A percentile compares a stretch with the other conserved stretches of the same genome.
phyloP scores from a whole-genome alignment of 1,140 invertebrate species.

The Calephelis nemesis region DNA sequence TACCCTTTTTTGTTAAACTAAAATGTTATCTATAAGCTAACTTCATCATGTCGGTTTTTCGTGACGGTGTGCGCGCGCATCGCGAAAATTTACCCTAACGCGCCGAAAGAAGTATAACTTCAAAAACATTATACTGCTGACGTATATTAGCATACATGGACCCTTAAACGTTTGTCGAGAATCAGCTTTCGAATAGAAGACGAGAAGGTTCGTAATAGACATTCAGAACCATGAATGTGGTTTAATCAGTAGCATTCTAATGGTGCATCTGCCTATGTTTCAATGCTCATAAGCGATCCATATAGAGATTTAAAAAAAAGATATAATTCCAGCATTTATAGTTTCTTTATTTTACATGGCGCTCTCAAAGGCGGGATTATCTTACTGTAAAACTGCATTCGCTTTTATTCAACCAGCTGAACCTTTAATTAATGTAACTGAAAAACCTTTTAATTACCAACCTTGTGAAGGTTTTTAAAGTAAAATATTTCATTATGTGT shows the following conservation, averaged over 20 bases:
- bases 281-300: not conserved
- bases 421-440: not conserved
- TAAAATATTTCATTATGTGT: not conserved
- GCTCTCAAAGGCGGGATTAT: constrained; percentile 13
- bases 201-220: no score
- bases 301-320: not conserved
- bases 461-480: not conserved
- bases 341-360: not conserved
- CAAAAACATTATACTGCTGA: no score
- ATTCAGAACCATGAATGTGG: not conserved
- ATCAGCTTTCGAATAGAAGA: no score
- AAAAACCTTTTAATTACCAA: not conserved
- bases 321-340: constrained; percentile 9
- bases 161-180: no score
- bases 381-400: constrained; percentile 5
- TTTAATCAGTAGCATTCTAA: not conserved
- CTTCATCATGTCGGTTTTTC: no score
- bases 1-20: no score
- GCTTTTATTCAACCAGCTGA: constrained; percentile 2
- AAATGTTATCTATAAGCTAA: no score
- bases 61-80: no score
- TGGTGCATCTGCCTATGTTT: not conserved
- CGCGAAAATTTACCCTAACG: no score
- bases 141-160: no score
- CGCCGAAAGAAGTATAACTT: no score